Evolutionary conservation across 2,888 invertebrate species (phyloP), one percentile per base, ranked within the genome.

Genomic region (Charanyca ferruginea): DNA sequence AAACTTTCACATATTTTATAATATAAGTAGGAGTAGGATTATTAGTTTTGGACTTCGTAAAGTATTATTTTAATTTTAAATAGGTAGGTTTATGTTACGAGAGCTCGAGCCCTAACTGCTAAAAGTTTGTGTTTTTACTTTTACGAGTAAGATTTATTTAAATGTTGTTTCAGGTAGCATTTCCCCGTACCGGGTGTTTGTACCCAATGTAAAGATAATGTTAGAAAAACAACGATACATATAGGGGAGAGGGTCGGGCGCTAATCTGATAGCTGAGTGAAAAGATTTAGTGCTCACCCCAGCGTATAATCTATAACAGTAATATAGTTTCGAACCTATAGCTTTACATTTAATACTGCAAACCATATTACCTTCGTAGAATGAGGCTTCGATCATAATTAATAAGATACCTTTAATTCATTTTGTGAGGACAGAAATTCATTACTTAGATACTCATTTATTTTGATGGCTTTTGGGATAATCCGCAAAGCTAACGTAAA

Each of bases 251-350:
- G 86, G 85, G 80, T 85, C 84, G 89, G 87, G 85, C 83, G 89
- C 86, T 93, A 92, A 93, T 93, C 94, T 93, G 91, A 92, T 93
- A 73, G 88, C 85, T 83, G 91, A 91, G 90, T 91, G 91, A 92
- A 93, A 92, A 93, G 92, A 93, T 93, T 93, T 93, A 91, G 89
- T 90, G 89, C 84, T 80, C 87, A 87, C 90, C 90, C 89, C 83
- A 82, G 86, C 85, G 79, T 88, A 90, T 89, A 90, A 91, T 90
- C 89, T 89, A 85, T 85, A 77, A 79, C 75, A 79, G 78, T 77
- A 80, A 58, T 80, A 81, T 23, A 59, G 44, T 61, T 52, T 45
- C 47, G 57, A 23, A 54, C 42, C 42, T 38, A 38, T 44, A 66
- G 49, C 58, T 23, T 58, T 49, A 53, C 28, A 66, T 59, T 32